A percentile compares a stretch with the other conserved stretches of the same genome.
Conservation (phyloP, 2,113 vertebrate species). For the Plecturocebus donacophilus region DNA sequence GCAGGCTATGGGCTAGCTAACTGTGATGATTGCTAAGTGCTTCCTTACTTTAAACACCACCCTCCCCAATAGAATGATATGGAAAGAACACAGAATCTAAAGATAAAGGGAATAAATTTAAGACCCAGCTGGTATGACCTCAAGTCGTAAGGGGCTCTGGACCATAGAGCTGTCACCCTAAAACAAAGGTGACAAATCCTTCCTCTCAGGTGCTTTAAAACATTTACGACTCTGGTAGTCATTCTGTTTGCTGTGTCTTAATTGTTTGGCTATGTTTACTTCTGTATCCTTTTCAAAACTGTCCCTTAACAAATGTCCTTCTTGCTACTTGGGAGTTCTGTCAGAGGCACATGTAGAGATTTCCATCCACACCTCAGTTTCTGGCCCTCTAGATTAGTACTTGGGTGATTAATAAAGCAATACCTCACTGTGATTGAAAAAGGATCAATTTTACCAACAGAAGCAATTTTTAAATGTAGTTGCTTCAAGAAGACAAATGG, state of each 20-base stretch:
- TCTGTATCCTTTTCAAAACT: constrained; percentile 5
- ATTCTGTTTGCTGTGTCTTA: not conserved
- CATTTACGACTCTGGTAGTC: not conserved
- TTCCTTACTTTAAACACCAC: not conserved
- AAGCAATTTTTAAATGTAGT: constrained; percentile 8
- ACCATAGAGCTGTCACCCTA: not conserved
- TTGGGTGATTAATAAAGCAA: not conserved
- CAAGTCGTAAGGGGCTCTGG: not conserved
- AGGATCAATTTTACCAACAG: constrained; percentile 2
- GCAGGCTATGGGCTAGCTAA: not conserved
- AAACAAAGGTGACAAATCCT: not conserved
- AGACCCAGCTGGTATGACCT: not conserved
- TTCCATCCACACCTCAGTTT: not conserved
- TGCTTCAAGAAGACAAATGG: constrained; percentile 22
- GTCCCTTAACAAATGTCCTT: not conserved
- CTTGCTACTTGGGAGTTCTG: not conserved
- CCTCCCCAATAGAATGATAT: not conserved
- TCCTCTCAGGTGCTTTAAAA: constrained; percentile 3
- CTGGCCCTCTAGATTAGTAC: not conserved
- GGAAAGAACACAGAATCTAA: constrained; percentile 19
- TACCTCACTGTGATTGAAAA: not conserved
- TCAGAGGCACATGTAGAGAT: not conserved
- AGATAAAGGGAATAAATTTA: not conserved
- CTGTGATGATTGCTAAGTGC: not conserved
- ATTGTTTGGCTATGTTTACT: not conserved